These are phyloP conservation scores for Limnothrissa miodon DNA, from an alignment of 2,113 vertebrate genomes.

Conservation along the genomic window DNA sequence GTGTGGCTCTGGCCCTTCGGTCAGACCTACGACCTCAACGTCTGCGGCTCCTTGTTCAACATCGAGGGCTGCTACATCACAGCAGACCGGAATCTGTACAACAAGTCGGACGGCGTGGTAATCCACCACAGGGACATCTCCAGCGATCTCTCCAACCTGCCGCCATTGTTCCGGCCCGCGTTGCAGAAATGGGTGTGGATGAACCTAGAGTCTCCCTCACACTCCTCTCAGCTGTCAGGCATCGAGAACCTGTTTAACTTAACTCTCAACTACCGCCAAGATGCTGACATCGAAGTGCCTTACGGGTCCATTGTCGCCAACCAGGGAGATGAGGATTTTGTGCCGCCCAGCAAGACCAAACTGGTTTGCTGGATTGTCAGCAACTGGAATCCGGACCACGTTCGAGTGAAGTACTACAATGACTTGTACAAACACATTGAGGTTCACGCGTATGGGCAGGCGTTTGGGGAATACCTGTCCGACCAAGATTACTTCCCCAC, in stretches of 20 bases:
- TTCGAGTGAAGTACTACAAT: slow-evolving; percentile 94
- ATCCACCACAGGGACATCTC: slow-evolving; percentile 93
- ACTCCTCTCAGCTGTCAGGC: slow-evolving; percentile 86
- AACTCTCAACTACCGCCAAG: slow-evolving; percentile 90
- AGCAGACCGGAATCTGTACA: slow-evolving; percentile 86
- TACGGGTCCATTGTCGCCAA: slow-evolving; percentile 89
- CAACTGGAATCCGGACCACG: slow-evolving; percentile 95
- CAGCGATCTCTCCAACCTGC: slow-evolving; percentile 90
- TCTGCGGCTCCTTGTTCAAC: slow-evolving; percentile 87
- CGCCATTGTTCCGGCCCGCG: slow-evolving; percentile 80
- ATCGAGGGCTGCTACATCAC: slow-evolving; percentile 91
- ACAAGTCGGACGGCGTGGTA: slow-evolving; percentile 88
- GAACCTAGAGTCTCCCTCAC: slow-evolving; percentile 95
- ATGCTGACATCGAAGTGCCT: slow-evolving; percentile 97
- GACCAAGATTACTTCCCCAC: slow-evolving; percentile 93
- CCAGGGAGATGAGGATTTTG: slow-evolving; percentile 82
- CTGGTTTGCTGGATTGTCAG: slow-evolving; percentile 97
- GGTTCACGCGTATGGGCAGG: slow-evolving; percentile 90
- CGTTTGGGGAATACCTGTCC: slow-evolving; percentile 87
- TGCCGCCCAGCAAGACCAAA: slow-evolving; percentile 91
- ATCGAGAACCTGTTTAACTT: slow-evolving; percentile 93
- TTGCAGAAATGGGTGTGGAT: slow-evolving; percentile 99
- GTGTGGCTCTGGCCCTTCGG: slow-evolving; percentile 98
- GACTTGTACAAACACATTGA: slow-evolving; percentile 93
- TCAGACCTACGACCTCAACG: slow-evolving; percentile 84